Evolutionary conservation across 1,140 invertebrate species (phyloP).

Genomic region (Eupeodes corollae): DNA sequence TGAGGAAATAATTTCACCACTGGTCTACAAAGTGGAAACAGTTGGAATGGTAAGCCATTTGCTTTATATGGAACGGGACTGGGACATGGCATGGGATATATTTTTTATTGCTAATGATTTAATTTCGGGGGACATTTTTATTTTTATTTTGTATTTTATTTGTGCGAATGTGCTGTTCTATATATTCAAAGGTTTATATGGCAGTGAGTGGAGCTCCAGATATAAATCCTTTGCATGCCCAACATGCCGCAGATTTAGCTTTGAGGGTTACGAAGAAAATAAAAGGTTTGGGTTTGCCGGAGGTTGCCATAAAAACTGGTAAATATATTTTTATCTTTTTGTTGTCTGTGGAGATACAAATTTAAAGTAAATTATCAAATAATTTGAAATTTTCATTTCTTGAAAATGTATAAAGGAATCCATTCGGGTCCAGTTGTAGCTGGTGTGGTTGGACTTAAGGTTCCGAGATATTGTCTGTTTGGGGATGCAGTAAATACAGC

Average conservation of each 20-base stretch:
- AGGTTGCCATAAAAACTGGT: constrained; percentile 54
- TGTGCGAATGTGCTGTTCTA: too few species aligned
- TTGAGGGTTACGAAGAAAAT: constrained; percentile 52
- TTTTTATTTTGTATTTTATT: background rate
- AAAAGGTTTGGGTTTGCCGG: constrained; percentile 42
- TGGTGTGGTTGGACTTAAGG: constrained; percentile 63
- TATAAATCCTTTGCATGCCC: constrained; percentile 59
- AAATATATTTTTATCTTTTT: constrained; percentile 11
- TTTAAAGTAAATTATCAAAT: too few species aligned
- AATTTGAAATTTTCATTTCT: background rate
- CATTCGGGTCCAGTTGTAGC: constrained; percentile 66
- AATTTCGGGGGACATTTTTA: background rate
- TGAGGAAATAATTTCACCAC: constrained; percentile 31
- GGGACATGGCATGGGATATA: background rate
- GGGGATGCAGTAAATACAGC: constrained; percentile 83
- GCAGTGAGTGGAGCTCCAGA: constrained; percentile 76
- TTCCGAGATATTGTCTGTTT: constrained; percentile 67
- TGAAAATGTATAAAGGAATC: constrained; percentile 39
- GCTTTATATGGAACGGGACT: constrained; percentile 47
- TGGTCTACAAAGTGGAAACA: constrained; percentile 62
- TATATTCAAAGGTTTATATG: constrained; percentile 59
- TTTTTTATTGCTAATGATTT: background rate
- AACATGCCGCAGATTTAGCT: constrained; percentile 64
- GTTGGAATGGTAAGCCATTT: constrained; percentile 50
- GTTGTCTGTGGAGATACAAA: too few species aligned